Evolutionary conservation across 1,140 invertebrate species (phyloP), one percentile per base, ranked within the genome.

Genomic region (Notospermus geniculatus): DNA sequence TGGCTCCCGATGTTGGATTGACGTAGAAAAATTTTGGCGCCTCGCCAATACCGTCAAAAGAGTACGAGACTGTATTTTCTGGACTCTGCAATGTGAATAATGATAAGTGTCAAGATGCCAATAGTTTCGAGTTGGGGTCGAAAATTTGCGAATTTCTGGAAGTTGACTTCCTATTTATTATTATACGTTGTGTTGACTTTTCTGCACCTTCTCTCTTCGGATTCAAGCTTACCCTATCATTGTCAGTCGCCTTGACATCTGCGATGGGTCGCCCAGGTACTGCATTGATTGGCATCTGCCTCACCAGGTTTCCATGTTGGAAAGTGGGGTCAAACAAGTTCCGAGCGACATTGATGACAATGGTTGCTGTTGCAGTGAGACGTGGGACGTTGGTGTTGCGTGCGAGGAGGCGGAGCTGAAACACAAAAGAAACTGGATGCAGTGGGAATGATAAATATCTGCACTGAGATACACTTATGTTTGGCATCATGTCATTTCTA

Each of bases 1-100:
- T 62, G 4, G 62, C 43, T 9, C 71, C 71, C 50, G 62, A 66
- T 25, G 53, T 50, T n/a, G 71, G 65, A 30, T 65, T 57, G 2
- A 73, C 60, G 60, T 66, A 75, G 66, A 73, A 73, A 59, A 65
- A 73, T 29, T 73, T 64, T 52, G 67, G 15, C 13, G 70, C 65
- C 23, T 36, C 54, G 0, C 19, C 56, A 4, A 60, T 66, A 63
- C 73, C 74, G 43, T 39, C 65, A 41, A 66, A 73, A 45, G 64
- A 66, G 54, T 46, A 67, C 1, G 64, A 56, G 0, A 39, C 11
- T 29, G 60, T 71, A 23, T 64, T 22, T 4, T 52, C 46, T 7
- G 46, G n/a, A 7, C 25, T n/a, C 46, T 22, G 46, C n/a, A 22
- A 52, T 7, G 9, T 22, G n/a, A 52, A 52, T 9, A 52, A 46